These are phyloP conservation scores for Cryptocephalus primarius DNA, from an alignment of 2,888 invertebrate genomes.

Conservation along the genomic window DNA sequence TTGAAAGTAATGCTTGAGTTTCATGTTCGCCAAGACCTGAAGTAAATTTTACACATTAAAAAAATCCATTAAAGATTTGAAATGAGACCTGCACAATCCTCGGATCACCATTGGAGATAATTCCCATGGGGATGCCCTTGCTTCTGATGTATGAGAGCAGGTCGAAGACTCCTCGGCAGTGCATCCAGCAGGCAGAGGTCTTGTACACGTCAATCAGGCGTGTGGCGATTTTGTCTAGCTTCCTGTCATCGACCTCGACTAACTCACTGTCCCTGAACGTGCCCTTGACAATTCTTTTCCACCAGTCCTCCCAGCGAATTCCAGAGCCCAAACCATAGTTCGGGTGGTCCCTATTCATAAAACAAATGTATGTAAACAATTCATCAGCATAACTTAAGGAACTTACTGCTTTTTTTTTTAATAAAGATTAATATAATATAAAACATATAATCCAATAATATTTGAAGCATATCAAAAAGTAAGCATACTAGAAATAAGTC, in stretches of 20 bases:
- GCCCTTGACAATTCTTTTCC: constrained; percentile 56
- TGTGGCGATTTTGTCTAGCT: constrained; percentile 43
- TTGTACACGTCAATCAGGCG: constrained; percentile 59
- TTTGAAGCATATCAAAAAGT: too few relatives aligned
- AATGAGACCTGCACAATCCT: constrained; percentile 33
- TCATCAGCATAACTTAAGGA: too few relatives aligned
- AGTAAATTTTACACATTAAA: constrained; percentile 42
- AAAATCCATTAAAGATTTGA: too few relatives aligned
- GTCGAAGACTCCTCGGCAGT: constrained; percentile 51
- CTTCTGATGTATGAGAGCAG: constrained; percentile 50
- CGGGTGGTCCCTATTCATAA: constrained; percentile 57
- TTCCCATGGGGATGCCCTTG: constrained; percentile 48
- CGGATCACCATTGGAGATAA: constrained; percentile 85
- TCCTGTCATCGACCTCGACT: constrained; percentile 31
- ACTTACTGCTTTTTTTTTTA: too few relatives aligned
- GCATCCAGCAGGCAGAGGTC: constrained; percentile 63
- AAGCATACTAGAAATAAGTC: too few relatives aligned
- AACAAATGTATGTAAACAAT: too few relatives aligned
- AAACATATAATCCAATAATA: too few relatives aligned
- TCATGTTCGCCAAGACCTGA: constrained; percentile 52
- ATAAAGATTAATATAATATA: too few relatives aligned
- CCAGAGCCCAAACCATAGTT: constrained; percentile 65
- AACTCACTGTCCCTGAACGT: constrained; percentile 49
- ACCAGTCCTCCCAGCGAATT: constrained; percentile 73
- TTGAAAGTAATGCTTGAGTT: constrained; percentile 58